phyloP scores from a whole-genome alignment of 1,140 invertebrate genomes.

The Camponotus vicinus region DNA sequence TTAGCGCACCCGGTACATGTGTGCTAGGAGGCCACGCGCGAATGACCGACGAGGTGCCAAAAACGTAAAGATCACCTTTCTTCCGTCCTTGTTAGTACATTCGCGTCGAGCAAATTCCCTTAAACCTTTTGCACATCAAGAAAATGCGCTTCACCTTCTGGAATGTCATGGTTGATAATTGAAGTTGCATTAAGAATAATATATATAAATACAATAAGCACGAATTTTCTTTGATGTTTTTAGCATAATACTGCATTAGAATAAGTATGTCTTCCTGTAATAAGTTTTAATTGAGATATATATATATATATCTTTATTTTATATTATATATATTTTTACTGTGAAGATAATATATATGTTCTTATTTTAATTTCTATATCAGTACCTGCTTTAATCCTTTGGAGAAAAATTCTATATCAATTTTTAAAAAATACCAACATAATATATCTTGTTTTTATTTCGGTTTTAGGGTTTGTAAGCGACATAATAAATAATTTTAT shows the following conservation, averaged over 20 bases:
- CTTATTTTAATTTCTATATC: too few species aligned
- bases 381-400: too few species aligned
- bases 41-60: slow-evolving; percentile 80
- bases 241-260: neutral
- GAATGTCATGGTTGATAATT: slow-evolving; percentile 29
- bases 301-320: too few species aligned
- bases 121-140: neutral
- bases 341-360: too few species aligned
- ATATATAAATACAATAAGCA: neutral
- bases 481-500: neutral
- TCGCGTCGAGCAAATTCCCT: neutral
- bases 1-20: slow-evolving; percentile 81
- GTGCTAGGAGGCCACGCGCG: slow-evolving; percentile 71
- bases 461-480: too few species aligned
- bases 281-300: too few species aligned
- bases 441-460: neutral
- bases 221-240: neutral
- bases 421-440: neutral
- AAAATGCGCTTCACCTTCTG: slow-evolving; percentile 8
- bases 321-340: too few species aligned
- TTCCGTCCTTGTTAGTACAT: slow-evolving; percentile 68
- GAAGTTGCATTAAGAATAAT: neutral
- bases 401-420: too few species aligned
- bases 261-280: too few species aligned
- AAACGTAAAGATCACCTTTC: slow-evolving; percentile 80